phyloP scores from a whole-genome alignment of 2,888 invertebrate genomes.

The Endotricha flammealis region DNA sequence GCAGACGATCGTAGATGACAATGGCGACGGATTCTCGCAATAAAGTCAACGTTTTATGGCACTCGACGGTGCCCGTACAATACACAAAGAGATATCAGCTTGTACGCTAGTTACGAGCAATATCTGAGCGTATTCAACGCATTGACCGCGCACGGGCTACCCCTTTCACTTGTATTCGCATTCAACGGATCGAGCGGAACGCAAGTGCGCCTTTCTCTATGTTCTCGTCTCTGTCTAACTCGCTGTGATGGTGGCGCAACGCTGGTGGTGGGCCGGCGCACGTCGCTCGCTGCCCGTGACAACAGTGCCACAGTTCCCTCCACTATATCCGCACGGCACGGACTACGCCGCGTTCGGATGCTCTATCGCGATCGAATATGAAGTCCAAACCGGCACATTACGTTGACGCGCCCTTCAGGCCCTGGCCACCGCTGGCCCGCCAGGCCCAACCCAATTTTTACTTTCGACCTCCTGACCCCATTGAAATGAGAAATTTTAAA shows the following conservation, averaged over 20 bases:
- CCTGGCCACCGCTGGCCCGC: constrained; percentile 82
- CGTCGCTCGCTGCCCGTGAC: constrained; percentile 49
- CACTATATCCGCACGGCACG: constrained; percentile 69
- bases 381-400: constrained; percentile 80
- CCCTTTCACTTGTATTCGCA: constrained; percentile 75
- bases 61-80: constrained; percentile 14
- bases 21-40: constrained; percentile 23
- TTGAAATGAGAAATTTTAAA: constrained; percentile 70
- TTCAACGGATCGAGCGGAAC: constrained; percentile 67
- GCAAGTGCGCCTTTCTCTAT: constrained; percentile 70
- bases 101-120: constrained; percentile 35
- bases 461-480: constrained; percentile 68
- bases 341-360: constrained; percentile 61
- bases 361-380: constrained; percentile 77
- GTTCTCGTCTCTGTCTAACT: constrained; percentile 69
- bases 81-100: constrained; percentile 40
- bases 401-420: constrained; percentile 74
- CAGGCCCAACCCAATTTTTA: constrained; percentile 70
- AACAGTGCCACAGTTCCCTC: constrained; percentile 69
- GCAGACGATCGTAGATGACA: constrained; percentile 15
- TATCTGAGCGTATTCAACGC: constrained; percentile 46
- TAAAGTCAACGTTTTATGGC: constrained; percentile 27
- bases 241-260: constrained; percentile 45
- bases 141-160: constrained; percentile 65
- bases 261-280: constrained; percentile 58